Evolutionary conservation across 2,113 vertebrate species (phyloP).

Genomic region (Serinus canaria): DNA sequence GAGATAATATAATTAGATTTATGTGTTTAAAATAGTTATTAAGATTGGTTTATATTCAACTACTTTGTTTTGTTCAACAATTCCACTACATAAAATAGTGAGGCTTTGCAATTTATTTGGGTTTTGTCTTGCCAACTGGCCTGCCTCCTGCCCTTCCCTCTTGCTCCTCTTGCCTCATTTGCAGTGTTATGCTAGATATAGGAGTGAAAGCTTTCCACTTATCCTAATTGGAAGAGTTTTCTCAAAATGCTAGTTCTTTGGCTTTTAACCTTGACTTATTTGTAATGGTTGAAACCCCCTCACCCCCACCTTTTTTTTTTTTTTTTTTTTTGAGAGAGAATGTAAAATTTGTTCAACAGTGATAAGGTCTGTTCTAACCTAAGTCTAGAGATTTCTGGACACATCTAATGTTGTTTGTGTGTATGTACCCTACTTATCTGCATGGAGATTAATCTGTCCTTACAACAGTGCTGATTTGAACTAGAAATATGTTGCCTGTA

Average conservation of each 20-base stretch:
- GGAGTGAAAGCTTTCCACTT: background rate
- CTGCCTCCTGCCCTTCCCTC: background rate
- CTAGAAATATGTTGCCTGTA: background rate
- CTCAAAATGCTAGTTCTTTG: background rate
- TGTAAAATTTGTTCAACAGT: background rate
- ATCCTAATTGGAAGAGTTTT: background rate
- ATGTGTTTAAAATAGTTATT: background rate
- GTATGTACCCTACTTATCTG: background rate
- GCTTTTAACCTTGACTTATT: background rate
- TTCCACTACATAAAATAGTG: background rate
- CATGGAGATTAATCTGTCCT: background rate
- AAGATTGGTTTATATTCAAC: background rate
- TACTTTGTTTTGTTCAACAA: background rate
- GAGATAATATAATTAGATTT: background rate
- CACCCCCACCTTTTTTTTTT: background rate
- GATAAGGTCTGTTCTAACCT: background rate
- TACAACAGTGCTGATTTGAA: background rate
- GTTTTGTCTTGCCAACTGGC: background rate
- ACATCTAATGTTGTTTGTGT: background rate
- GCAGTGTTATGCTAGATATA: background rate
- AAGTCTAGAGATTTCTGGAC: background rate
- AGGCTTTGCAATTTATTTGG: rapidly evolving
- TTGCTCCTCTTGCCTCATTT: background rate
- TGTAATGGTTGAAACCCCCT: background rate
- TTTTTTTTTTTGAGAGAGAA: background rate